phyloP scores from a whole-genome alignment of 2,888 invertebrate species.

The Pyrrhosoma nymphula region DNA sequence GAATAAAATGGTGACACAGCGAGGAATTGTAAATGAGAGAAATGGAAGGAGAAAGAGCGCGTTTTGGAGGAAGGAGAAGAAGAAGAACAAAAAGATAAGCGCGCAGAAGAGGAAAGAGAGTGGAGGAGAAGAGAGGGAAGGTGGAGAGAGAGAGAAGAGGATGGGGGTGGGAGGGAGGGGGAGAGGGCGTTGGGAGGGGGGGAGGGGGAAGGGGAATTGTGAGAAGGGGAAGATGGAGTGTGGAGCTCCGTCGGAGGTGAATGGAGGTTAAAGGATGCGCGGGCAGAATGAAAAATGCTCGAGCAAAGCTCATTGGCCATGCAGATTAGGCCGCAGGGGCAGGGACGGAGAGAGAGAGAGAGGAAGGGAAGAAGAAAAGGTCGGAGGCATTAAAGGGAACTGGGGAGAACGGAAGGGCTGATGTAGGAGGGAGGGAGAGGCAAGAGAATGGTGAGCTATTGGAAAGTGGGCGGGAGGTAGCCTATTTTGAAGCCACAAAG shows the following conservation, averaged over 20 bases:
- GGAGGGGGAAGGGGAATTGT: slow-evolving; percentile 39
- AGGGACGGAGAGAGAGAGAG: slow-evolving; percentile 65
- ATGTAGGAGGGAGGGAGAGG: not conserved
- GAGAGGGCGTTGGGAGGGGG: slow-evolving; percentile 69
- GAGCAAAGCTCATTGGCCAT: slow-evolving; percentile 69
- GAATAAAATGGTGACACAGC: not conserved
- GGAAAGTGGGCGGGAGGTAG: not conserved
- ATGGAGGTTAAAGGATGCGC: slow-evolving; percentile 55
- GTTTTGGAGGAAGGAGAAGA: not conserved
- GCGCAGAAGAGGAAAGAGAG: slow-evolving; percentile 67
- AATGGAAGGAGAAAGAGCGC: not conserved
- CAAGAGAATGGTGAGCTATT: not conserved
- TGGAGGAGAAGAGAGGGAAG: not conserved
- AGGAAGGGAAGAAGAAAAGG: slow-evolving; percentile 58
- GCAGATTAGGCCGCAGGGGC: slow-evolving; percentile 70
- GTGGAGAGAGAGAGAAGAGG: not conserved
- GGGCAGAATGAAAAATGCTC: slow-evolving; percentile 55
- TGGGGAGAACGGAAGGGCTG: no score
- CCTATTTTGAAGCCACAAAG: no score
- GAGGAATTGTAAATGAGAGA: not conserved
- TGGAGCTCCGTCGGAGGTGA: slow-evolving; percentile 9
- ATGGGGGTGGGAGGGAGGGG: slow-evolving; percentile 58
- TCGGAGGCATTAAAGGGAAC: slow-evolving; percentile 23
- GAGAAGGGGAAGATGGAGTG: slow-evolving; percentile 60
- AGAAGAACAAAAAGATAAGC: not conserved